Evolutionary conservation across 2,888 invertebrate genomes (phyloP).

Genomic region (Tipula vernalis): DNA sequence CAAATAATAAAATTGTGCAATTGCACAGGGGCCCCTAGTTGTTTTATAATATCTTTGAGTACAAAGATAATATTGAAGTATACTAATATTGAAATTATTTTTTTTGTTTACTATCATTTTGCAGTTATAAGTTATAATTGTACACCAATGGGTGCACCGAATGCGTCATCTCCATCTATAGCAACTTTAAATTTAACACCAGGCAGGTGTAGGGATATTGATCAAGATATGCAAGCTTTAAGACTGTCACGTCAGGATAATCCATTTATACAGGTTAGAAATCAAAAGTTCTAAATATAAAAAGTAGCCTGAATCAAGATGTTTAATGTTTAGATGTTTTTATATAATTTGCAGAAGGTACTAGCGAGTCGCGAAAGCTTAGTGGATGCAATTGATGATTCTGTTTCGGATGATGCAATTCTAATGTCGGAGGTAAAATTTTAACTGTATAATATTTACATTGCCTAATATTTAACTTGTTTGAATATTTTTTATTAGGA

Average conservation of each 20-base stretch:
- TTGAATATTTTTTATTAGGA: neutral
- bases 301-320: too few species aligned
- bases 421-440: constrained; percentile 57
- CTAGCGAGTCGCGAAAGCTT: constrained; percentile 69
- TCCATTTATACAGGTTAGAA: constrained; percentile 62
- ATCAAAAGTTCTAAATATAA: neutral
- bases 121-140: constrained; percentile 17
- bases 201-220: constrained; percentile 62
- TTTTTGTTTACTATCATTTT: neutral
- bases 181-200: constrained; percentile 59
- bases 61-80: too few species aligned
- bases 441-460: neutral
- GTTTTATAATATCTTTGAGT: too few species aligned
- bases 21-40: too few species aligned
- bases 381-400: constrained; percentile 54
- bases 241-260: constrained; percentile 72
- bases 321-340: too few species aligned
- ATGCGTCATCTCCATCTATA: constrained; percentile 39
- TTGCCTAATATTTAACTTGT: neutral
- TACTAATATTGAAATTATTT: too few species aligned
- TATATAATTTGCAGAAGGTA: constrained; percentile 44
- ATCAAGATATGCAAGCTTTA: constrained; percentile 74
- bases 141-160: constrained; percentile 18
- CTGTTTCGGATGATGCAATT: constrained; percentile 63
- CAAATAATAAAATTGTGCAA: too few species aligned